Conservation (phyloP, 2,888 invertebrate species). For the Linyphia triangularis region DNA sequence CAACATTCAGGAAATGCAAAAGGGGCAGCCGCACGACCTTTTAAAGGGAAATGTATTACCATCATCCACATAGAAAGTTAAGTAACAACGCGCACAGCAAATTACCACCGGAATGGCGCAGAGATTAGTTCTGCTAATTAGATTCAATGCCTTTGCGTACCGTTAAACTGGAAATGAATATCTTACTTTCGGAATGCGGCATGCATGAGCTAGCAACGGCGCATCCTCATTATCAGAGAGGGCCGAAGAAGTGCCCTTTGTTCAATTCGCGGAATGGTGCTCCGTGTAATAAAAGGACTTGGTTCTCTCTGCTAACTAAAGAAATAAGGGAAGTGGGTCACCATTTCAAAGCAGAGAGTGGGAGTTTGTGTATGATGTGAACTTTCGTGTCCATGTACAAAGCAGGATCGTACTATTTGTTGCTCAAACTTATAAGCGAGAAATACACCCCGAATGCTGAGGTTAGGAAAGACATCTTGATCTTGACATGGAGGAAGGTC, state of each 20-base stretch:
- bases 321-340: slow-evolving; percentile 12
- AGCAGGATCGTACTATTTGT: too few species aligned
- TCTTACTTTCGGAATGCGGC: not conserved
- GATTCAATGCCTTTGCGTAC: slow-evolving; percentile 13
- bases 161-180: slow-evolving; percentile 20
- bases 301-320: not conserved
- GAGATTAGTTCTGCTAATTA: slow-evolving; percentile 56
- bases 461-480: too few species aligned
- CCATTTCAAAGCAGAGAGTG: slow-evolving; percentile 13
- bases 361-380: not conserved
- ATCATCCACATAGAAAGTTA: not conserved
- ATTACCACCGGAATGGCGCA: slow-evolving; percentile 18
- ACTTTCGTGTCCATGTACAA: too few species aligned
- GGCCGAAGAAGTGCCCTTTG: slow-evolving; percentile 1
- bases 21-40: not conserved
- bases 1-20: not conserved
- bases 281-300: not conserved
- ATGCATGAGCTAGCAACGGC: slow-evolving; percentile 11
- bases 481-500: too few species aligned
- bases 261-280: slow-evolving; percentile 15
- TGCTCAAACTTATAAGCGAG: too few species aligned
- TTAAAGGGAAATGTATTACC: not conserved
- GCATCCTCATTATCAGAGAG: slow-evolving; percentile 17
- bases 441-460: too few species aligned
- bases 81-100: slow-evolving; percentile 11